Percentiles rank a stretch among this genome's conserved stretches.
These are phyloP conservation scores for Engraulis encrasicolus DNA, from an alignment of 2,113 vertebrate genomes.

Conservation along the genomic window DNA sequence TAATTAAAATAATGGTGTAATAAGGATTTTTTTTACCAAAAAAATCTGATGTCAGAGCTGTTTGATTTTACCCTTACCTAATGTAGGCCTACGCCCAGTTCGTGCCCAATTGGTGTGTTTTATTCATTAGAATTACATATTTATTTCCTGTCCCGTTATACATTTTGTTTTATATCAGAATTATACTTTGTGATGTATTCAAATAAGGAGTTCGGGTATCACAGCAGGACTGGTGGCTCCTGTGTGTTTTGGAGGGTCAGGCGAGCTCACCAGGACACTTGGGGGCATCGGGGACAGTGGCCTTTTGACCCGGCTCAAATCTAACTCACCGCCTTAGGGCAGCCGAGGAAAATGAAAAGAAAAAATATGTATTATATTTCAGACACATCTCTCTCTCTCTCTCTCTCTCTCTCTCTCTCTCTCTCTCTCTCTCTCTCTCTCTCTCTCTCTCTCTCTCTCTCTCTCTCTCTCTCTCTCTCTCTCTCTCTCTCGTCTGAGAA, in stretches of 20 bases:
- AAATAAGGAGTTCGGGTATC: not conserved
- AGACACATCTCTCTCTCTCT: conserved; percentile 27
- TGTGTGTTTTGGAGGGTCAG: not conserved
- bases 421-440: conserved; percentile 45
- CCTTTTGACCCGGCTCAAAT: conserved; percentile 72
- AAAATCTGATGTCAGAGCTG: conserved; percentile 13
- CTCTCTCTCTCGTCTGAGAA: too few species aligned
- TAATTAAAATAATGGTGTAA: not conserved
- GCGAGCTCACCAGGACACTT: conserved; percentile 10
- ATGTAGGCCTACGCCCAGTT: too few species aligned
- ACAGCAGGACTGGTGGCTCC: not conserved
- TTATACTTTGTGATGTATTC: conserved; percentile 45
- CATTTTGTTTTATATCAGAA: conserved; percentile 46
- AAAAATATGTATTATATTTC: conserved; percentile 17
- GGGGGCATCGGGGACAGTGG: conserved; percentile 68
- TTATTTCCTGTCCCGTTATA: conserved; percentile 19
- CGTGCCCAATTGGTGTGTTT: not conserved
- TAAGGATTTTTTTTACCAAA: not conserved
- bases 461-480: too few species aligned
- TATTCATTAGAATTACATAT: conserved; percentile 2
- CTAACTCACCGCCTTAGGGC: conserved; percentile 57
- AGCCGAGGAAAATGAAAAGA: conserved; percentile 19
- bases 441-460: conserved; percentile 29
- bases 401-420: not conserved
- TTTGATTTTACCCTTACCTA: not conserved